A percentile compares a stretch with the other conserved stretches of the same genome.
These are phyloP conservation scores for Heliconius ismenius DNA, from an alignment of 2,888 invertebrate genomes.

Conservation along the genomic window DNA sequence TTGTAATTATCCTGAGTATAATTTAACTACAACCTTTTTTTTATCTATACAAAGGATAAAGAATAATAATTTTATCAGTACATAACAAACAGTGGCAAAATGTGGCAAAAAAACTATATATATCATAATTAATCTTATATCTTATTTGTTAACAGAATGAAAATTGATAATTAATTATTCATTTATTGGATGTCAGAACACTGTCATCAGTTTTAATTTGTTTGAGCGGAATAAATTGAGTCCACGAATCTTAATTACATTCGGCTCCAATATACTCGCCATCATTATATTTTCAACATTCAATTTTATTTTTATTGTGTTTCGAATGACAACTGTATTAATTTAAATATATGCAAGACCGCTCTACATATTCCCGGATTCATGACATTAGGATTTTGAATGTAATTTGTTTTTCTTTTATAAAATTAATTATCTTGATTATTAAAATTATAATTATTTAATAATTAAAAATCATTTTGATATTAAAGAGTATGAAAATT, in stretches of 20 bases:
- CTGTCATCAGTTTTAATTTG: constrained; percentile 40
- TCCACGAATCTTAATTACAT: constrained; percentile 40
- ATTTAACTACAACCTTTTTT: too few species aligned
- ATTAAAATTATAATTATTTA: too few species aligned
- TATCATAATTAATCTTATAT: neutral
- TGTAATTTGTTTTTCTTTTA: neutral
- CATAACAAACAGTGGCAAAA: neutral
- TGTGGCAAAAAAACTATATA: neutral
- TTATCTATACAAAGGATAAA: too few species aligned
- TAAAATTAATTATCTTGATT: neutral
- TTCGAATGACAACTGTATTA: neutral
- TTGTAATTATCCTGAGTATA: neutral
- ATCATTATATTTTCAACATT: constrained; percentile 25
- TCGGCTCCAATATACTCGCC: constrained; percentile 27
- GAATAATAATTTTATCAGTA: neutral
- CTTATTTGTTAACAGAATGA: constrained; percentile 2
- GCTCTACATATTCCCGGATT: neutral
- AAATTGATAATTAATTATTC: constrained; percentile 35
- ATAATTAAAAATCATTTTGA: too few species aligned
- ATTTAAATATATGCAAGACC: constrained; percentile 1
- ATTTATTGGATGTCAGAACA: constrained; percentile 38
- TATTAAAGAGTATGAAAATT: too few species aligned
- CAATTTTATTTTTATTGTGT: constrained; percentile 12
- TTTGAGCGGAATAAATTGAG: constrained; percentile 40
- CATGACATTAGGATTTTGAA: neutral